phyloP scores from a whole-genome alignment of 1,140 invertebrate species.

The Asobara japonica region DNA sequence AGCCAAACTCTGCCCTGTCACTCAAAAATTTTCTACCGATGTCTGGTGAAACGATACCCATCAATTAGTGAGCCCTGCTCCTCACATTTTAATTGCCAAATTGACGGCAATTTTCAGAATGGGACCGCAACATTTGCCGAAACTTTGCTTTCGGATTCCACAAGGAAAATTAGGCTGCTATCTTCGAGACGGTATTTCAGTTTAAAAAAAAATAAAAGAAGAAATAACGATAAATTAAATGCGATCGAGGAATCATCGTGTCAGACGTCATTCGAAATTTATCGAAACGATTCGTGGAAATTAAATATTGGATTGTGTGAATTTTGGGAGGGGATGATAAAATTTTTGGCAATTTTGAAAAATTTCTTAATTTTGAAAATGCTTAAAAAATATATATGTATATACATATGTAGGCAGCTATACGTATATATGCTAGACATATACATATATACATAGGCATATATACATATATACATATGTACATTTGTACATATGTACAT shows the following conservation, averaged over 20 bases:
- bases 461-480: no score
- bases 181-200: no score
- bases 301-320: not conserved
- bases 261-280: slow-evolving; percentile 39
- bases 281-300: slow-evolving; percentile 34
- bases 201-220: no score
- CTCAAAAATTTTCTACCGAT: slow-evolving; percentile 56
- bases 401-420: no score
- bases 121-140: slow-evolving; percentile 34
- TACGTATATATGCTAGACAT: no score
- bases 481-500: no score
- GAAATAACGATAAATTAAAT: not conserved
- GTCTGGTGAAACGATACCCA: slow-evolving; percentile 56
- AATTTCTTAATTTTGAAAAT: no score
- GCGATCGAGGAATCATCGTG: slow-evolving; percentile 28
- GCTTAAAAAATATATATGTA: no score
- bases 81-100: slow-evolving; percentile 65
- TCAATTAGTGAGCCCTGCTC: slow-evolving; percentile 59
- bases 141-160: not conserved
- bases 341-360: no score
- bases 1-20: slow-evolving; percentile 62
- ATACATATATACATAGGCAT: no score
- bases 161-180: not conserved
- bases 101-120: slow-evolving; percentile 64
- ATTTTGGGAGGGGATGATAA: no score